Percentiles rank a stretch among this genome's conserved stretches.
These are phyloP conservation scores for Megalops atlanticus DNA, from an alignment of 2,113 vertebrate species.

Conservation along the genomic window DNA sequence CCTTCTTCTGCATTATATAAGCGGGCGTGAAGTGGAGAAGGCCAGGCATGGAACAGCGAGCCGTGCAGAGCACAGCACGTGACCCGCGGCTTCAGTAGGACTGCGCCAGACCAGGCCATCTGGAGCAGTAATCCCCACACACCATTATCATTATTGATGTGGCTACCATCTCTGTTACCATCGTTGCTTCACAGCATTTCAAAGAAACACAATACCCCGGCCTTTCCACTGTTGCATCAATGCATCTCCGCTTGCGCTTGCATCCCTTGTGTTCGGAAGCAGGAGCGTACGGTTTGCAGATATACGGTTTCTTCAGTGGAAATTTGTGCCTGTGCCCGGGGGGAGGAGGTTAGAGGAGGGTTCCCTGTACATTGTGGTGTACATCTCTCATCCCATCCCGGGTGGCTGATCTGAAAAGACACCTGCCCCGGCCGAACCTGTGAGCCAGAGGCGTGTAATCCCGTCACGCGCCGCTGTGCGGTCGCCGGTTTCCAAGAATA, in stretches of 20 bases:
- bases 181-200: not conserved
- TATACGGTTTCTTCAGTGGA: not conserved
- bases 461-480: not conserved
- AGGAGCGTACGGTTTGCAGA: not conserved
- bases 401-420: not conserved
- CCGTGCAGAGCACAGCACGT: not conserved
- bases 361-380: not conserved
- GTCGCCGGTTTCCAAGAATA: not conserved
- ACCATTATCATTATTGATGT: not conserved
- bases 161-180: not conserved
- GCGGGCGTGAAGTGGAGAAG: not conserved
- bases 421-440: not conserved
- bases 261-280: not conserved
- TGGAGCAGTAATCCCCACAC: constrained; percentile 22
- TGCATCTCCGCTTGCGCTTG: not conserved
- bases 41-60: not conserved
- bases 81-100: not conserved
- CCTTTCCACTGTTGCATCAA: not conserved
- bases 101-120: not conserved
- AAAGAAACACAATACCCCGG: not conserved
- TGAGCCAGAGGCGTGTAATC: not conserved
- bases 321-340: not conserved
- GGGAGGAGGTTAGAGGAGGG: not conserved
- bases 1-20: not conserved
- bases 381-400: not conserved